Evolutionary conservation across 2,797 vertebrate genomes (phyloP), one percentile per base, ranked within the genome.

Genomic region (Ptychadena robeensis): DNA sequence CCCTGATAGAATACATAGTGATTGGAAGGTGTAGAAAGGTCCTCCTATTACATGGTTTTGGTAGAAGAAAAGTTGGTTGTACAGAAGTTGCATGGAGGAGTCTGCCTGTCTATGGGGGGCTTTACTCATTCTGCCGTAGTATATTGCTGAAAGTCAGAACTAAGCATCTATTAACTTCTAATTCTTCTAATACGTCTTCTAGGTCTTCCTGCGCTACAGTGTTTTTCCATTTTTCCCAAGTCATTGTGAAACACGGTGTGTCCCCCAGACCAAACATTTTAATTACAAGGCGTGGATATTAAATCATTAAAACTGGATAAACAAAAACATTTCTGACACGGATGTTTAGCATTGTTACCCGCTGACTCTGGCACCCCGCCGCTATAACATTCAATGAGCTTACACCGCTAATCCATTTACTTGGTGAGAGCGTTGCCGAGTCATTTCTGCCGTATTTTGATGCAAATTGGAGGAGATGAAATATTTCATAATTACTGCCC

Each of bases 331-430:
- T 67, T 73, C 70, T 15, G 31, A 25, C 48, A 10, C 44, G 10
- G 38, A 80, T 63, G n/a, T 35, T 65, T 75, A 85, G 68, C 34
- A 72, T 53, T 25, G 77, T 70, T 38, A 70, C 78, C 72, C 32
- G 66, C 72, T 68, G 64, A 57, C 30, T 28, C 7, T 66, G 69
- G 53, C 59, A 31, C 53, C 63, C 71, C 35, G 37, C 72, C 70
- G 57, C 31, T 7, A n/a, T 57, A 71, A 25, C 53, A 25, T 37
- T 64, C 78, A 80, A 80, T 85, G 34, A 81, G 53, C 68, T 75
- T 64, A 75, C 35, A 22, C 71, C 64, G 15, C 22, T 85, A 85
- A 85, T 85, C 83, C 83, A 64, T 63, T 85, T 85, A 80, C 30
- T 64, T 80, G 31, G 65, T 70, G 38, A 69, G 73, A 81, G 32